Conservation (phyloP, 2,113 vertebrate species). For the Pelobates fuscus region DNA sequence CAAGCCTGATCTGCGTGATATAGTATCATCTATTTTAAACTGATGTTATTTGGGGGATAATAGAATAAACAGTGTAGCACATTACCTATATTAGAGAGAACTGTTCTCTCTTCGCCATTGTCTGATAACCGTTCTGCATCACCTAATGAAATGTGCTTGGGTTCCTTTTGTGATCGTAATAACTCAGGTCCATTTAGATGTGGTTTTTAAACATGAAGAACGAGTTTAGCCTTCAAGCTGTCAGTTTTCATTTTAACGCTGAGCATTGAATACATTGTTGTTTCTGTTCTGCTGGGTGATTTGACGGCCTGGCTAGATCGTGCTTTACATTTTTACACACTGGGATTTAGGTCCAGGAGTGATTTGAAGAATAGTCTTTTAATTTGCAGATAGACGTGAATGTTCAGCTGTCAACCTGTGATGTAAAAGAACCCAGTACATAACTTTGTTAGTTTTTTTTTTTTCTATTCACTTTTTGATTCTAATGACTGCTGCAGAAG, state of each 20-base stretch:
- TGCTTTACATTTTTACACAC: slow-evolving; percentile 37
- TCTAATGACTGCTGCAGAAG: neutral
- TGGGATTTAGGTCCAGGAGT: slow-evolving; percentile 11
- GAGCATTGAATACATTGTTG: slow-evolving; percentile 44
- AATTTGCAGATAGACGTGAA: neutral
- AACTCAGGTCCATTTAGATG: slow-evolving; percentile 59
- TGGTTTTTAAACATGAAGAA: slow-evolving; percentile 66
- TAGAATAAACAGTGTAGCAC: slow-evolving; percentile 36
- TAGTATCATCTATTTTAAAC: slow-evolving; percentile 31
- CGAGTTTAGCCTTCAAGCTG: slow-evolving; percentile 65
- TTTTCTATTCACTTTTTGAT: neutral
- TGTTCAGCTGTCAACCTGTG: neutral
- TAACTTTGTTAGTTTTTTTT: neutral
- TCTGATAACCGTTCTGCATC: slow-evolving; percentile 58
- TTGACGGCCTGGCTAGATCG: slow-evolving; percentile 18
- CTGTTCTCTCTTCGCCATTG: slow-evolving; percentile 25
- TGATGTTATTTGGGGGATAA: slow-evolving; percentile 40
- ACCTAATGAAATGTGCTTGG: slow-evolving; percentile 60
- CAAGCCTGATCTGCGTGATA: slow-evolving; percentile 30
- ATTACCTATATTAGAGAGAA: slow-evolving; percentile 30
- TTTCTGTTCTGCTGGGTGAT: slow-evolving; percentile 26
- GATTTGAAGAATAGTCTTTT: slow-evolving; percentile 3
- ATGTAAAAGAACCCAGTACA: neutral
- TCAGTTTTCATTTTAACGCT: slow-evolving; percentile 61
- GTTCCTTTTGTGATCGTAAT: slow-evolving; percentile 64